These are phyloP conservation scores for Villa cingulata DNA, from an alignment of 2,888 invertebrate species.

Conservation along the genomic window DNA sequence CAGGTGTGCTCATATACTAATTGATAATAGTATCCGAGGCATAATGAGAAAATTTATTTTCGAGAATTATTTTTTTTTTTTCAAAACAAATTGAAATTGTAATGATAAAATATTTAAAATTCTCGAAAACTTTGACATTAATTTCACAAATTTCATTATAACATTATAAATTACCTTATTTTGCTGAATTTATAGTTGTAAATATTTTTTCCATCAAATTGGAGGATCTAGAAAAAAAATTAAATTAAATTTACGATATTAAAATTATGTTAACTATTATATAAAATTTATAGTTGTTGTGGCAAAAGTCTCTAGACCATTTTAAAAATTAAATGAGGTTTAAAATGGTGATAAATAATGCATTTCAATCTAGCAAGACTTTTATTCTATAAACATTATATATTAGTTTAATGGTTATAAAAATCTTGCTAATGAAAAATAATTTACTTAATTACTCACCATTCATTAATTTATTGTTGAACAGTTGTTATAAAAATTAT, in stretches of 20 bases:
- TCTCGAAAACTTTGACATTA: no score
- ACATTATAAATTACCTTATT: no score
- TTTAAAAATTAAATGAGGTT: not conserved
- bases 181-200: no score
- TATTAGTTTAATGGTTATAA: slow-evolving; percentile 3
- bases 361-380: slow-evolving; percentile 4
- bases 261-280: no score
- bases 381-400: slow-evolving; percentile 2
- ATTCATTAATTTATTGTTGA: no score
- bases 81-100: no score
- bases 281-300: not conserved
- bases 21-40: not conserved
- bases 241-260: no score
- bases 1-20: slow-evolving; percentile 1
- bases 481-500: no score
- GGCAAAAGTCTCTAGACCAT: slow-evolving; percentile 6
- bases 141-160: not conserved
- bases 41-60: slow-evolving; percentile 2
- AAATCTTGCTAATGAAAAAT: not conserved
- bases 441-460: no score
- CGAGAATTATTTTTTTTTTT: not conserved
- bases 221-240: no score
- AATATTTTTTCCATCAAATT: no score
- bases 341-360: slow-evolving; percentile 5
- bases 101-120: no score